phyloP scores from a whole-genome alignment of 2,113 vertebrate genomes.

The Hystrix cristata region DNA sequence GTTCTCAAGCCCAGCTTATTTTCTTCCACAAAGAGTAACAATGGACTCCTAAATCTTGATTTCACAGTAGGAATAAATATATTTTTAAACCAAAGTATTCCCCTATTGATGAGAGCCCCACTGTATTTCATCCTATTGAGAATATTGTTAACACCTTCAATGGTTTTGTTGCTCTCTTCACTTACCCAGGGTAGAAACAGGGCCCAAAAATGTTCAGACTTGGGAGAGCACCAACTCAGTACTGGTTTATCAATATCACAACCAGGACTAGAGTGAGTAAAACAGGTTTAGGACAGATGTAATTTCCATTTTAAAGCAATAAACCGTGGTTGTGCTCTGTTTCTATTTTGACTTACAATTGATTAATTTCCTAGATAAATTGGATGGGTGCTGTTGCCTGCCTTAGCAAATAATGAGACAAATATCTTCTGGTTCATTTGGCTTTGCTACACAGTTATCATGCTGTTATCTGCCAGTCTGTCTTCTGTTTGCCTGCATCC shows the following conservation, averaged over 20 bases:
- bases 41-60: not conserved
- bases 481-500: not conserved
- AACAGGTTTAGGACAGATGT: not conserved
- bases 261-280: not conserved
- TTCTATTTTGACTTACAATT: slow-evolving; percentile 30
- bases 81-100: not conserved
- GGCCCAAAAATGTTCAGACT: not conserved
- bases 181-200: not conserved
- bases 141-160: not conserved
- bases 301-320: slow-evolving; percentile 19
- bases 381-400: not conserved
- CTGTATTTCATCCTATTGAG: not conserved
- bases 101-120: not conserved
- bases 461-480: not conserved
- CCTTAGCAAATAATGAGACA: not conserved
- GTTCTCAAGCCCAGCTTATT: not conserved
- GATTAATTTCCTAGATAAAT: slow-evolving; percentile 3
- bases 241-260: slow-evolving; percentile 32
- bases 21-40: not conserved
- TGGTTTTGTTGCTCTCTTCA: not conserved
- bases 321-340: not conserved
- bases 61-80: not conserved
- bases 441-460: not conserved
- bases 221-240: not conserved
- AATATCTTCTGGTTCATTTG: not conserved